A percentile compares a stretch with the other conserved stretches of the same genome.
Conservation (phyloP, 2,113 vertebrate species). For the Fregetta grallaria region DNA sequence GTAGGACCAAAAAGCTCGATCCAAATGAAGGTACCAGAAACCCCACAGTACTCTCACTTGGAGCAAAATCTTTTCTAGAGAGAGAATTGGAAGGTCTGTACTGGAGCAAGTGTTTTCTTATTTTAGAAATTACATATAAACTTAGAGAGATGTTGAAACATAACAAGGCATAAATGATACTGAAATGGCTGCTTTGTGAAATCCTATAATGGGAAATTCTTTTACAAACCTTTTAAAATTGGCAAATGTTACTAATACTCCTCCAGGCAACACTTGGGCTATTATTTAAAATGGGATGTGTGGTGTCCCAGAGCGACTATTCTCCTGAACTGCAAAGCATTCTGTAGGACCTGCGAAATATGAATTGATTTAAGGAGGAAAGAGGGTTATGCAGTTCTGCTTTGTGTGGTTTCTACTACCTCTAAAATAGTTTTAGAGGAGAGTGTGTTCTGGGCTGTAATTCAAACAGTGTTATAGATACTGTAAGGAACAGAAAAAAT, state of each 20-base stretch:
- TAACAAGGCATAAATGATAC: constrained; percentile 22
- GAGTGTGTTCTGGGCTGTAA: neutral
- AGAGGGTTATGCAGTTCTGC: neutral
- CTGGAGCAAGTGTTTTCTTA: neutral
- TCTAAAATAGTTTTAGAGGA: constrained; percentile 5
- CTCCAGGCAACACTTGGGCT: constrained; percentile 44
- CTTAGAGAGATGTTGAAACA: neutral
- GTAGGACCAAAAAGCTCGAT: neutral
- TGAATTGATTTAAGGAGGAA: constrained; percentile 52
- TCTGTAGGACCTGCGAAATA: constrained; percentile 22
- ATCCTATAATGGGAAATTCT: constrained; percentile 36
- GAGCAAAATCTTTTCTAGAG: neutral
- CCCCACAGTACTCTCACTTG: neutral
- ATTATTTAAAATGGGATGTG: constrained; percentile 49
- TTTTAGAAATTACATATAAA: neutral
- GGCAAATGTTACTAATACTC: constrained; percentile 47
- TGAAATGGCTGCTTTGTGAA: constrained; percentile 29
- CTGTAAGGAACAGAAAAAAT: neutral
- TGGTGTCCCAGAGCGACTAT: constrained; percentile 29
- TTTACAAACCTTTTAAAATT: constrained; percentile 39
- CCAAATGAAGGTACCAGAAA: neutral
- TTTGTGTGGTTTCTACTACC: constrained; percentile 45
- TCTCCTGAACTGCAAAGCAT: constrained; percentile 38
- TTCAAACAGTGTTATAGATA: constrained; percentile 23
- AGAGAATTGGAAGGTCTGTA: neutral